Evolutionary conservation across 1,140 invertebrate genomes (phyloP).

Genomic region (Heliconius hewitsoni): DNA sequence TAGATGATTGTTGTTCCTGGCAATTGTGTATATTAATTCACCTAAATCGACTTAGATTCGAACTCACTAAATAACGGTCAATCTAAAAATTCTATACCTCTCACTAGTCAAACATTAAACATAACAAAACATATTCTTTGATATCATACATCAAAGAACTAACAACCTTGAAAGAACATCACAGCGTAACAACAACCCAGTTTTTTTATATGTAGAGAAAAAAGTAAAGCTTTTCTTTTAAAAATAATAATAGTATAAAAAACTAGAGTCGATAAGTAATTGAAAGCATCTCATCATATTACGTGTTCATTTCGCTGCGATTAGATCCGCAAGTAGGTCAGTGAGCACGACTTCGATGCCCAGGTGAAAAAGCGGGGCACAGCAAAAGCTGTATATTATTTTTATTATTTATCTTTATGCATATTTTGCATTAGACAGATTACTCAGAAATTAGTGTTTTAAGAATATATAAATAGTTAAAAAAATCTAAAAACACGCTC

Average conservation of each 20-base stretch:
- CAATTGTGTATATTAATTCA: background rate
- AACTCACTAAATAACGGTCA: background rate
- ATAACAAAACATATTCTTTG: background rate
- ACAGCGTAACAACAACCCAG: background rate
- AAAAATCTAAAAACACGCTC: too few species aligned
- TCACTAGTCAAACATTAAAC: background rate
- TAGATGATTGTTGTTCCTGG: background rate
- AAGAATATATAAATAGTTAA: too few species aligned
- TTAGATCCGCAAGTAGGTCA: conserved; percentile 34
- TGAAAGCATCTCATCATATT: conserved; percentile 20
- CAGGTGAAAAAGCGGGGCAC: conserved; percentile 8
- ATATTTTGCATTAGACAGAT: too few species aligned
- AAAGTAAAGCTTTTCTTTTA: background rate
- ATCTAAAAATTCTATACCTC: background rate
- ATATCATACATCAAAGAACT: background rate
- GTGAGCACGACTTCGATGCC: conserved; percentile 11
- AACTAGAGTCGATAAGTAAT: conserved; percentile 9
- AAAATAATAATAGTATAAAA: background rate
- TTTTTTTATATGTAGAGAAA: background rate
- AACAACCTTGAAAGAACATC: background rate
- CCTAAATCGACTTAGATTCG: background rate
- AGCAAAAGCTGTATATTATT: background rate
- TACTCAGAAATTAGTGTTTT: too few species aligned
- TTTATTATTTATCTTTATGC: background rate
- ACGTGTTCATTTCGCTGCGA: conserved; percentile 24